phyloP scores from a whole-genome alignment of 2,113 vertebrate species.

The Thryonomys swinderianus region DNA sequence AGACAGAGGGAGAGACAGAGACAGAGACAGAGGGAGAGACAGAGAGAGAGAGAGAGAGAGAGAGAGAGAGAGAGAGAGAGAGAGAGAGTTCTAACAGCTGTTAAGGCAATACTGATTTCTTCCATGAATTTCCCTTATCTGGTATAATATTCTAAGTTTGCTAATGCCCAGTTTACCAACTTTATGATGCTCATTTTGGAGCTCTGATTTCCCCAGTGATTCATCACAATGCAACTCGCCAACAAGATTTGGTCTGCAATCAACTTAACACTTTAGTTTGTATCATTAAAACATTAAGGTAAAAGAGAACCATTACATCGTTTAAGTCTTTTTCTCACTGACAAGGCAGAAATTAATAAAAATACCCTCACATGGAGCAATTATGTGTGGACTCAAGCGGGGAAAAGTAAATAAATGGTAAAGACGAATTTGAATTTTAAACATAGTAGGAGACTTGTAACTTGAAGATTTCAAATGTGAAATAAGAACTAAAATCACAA shows the following conservation, averaged over 20 bases:
- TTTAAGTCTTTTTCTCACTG: not conserved
- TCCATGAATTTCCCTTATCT: not conserved
- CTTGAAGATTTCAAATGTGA: not conserved
- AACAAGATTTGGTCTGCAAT: not conserved
- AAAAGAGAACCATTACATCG: not conserved
- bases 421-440: not conserved
- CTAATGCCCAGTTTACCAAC: not conserved
- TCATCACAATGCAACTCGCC: not conserved
- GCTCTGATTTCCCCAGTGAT: not conserved
- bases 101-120: not conserved
- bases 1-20: not conserved
- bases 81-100: not conserved
- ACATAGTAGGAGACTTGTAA: not conserved
- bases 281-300: conserved; percentile 40
- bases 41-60: not conserved
- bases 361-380: not conserved
- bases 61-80: not conserved
- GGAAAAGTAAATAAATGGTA: not conserved
- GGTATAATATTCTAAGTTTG: not conserved
- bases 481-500: not conserved
- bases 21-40: not conserved
- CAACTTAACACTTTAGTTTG: not conserved
- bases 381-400: not conserved
- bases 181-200: not conserved
- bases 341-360: not conserved